phyloP scores from a whole-genome alignment of 2,888 invertebrate genomes.

The Synergus itoensis region DNA sequence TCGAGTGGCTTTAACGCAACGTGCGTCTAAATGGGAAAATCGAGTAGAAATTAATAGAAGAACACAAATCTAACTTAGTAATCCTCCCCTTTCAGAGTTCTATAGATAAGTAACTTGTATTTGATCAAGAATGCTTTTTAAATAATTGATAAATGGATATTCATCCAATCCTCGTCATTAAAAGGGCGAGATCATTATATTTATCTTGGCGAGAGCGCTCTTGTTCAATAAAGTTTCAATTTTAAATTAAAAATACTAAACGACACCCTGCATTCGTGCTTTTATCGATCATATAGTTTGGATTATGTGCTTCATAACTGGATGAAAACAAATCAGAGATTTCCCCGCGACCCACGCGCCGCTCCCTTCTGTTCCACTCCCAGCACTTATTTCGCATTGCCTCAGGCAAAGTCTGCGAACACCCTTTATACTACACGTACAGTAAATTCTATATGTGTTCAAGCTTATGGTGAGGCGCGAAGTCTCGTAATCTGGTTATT shows the following conservation, averaged over 20 bases:
- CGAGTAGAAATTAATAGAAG: slow-evolving; percentile 57
- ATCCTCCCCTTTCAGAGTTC: background rate
- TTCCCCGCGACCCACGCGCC: slow-evolving; percentile 25
- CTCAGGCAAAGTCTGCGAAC: slow-evolving; percentile 40
- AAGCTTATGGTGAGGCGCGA: slow-evolving; percentile 34
- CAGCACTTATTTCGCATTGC: slow-evolving; percentile 30
- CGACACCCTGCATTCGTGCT: background rate
- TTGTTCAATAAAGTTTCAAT: background rate
- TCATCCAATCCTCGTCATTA: background rate
- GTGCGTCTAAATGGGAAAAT: slow-evolving; percentile 54
- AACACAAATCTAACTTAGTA: slow-evolving; percentile 47
- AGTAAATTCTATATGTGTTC: background rate
- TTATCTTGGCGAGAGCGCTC: background rate
- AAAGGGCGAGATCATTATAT: too few relatives aligned
- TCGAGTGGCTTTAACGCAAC: slow-evolving; percentile 45
- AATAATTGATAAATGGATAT: background rate
- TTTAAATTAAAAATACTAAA: background rate
- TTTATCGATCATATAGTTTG: slow-evolving; percentile 17
- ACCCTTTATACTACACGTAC: slow-evolving; percentile 23
- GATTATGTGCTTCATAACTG: slow-evolving; percentile 28
- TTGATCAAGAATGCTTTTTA: background rate
- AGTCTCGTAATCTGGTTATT: slow-evolving; percentile 44
- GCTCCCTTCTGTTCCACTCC: slow-evolving; percentile 37
- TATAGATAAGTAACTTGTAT: background rate
- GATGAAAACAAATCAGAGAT: slow-evolving; percentile 34